Percentiles rank a stretch among this genome's conserved stretches.
Evolutionary conservation across 1,140 invertebrate species (phyloP).

Genomic region (Nilaparvata lugens): DNA sequence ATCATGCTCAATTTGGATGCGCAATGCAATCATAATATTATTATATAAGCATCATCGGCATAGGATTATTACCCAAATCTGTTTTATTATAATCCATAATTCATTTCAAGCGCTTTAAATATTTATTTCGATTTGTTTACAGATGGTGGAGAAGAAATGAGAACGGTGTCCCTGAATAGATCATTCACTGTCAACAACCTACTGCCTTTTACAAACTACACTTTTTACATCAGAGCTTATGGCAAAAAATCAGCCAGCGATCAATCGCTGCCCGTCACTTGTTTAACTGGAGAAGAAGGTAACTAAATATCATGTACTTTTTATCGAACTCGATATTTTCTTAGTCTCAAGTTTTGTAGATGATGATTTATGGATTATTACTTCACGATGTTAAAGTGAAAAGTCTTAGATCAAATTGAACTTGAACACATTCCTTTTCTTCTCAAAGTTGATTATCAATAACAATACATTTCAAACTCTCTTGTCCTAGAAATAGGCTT

Average conservation of each 20-base stretch:
- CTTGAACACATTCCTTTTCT: no score
- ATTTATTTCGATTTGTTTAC: constrained; percentile 19
- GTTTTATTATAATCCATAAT: no score
- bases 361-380: constrained; percentile 4
- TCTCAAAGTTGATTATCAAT: no score
- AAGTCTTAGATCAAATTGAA: background rate
- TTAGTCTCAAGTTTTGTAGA: background rate
- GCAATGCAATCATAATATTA: no score
- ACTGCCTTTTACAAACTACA: constrained; percentile 55
- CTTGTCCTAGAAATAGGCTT: no score
- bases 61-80: no score
- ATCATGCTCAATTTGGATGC: no score
- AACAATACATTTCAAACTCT: no score
- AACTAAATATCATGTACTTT: constrained; percentile 20
- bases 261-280: constrained; percentile 47
- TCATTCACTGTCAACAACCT: constrained; percentile 43
- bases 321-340: background rate
- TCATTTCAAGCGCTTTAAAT: no score
- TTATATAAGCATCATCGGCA: no score
- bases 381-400: background rate
- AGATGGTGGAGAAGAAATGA: constrained; percentile 39
- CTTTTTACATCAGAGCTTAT: constrained; percentile 53
- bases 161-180: constrained; percentile 40
- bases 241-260: constrained; percentile 49
- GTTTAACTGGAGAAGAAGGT: constrained; percentile 50